Base-by-base conservation (phyloP, 1,140 invertebrate species). In the Apolygus lucorum region DNA sequence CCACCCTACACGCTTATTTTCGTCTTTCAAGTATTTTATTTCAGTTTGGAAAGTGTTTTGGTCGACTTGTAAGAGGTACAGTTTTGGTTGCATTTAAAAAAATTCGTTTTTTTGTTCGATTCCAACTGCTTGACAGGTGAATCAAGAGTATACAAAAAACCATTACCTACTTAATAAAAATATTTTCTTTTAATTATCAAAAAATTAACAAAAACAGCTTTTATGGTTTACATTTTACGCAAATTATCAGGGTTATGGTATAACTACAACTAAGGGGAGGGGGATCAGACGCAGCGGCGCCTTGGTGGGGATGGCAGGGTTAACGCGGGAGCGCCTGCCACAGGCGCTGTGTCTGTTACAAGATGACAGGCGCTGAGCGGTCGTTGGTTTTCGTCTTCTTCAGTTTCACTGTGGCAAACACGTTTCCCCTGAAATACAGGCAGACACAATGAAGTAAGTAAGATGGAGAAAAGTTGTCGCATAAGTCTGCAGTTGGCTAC, bases 341-440 rank as follows among this genome's bases (percentile, higher is more conserved):
- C 34, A 42, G 34, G 34, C 34, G 34, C 34, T 42, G 34, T 63
- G 62, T 25, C 27, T 63, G 62, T 73, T 72, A 74, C 67, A 79
- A 70, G 62, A 89, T 86, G 77, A 87, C 82, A 62, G 90, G 90
- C 73, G 88, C 89, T 64, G 89, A 90, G 74, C 90, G 85, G 80
- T 93, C 90, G 78, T 91, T 90, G 77, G 89, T 91, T 81, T 90
- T 86, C 70, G 89, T 89, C 83, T 92, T 92, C 76, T 89, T 84
- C 75, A 91, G 84, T 82, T 92, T 93, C 75, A 93, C 90, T 67
- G 90, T 92, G 59, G 89, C 89, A 77, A 92, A 92, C 77, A 89
- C 86, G 76, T 90, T 91, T 74, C 85, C 85, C 82, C 89, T 92
- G 86, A 77, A 85, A 84, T n/a, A n/a, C n/a, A n/a, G n/a, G n/a